phyloP scores from a whole-genome alignment of 2,113 vertebrate species.

The Stegastes partitus region DNA sequence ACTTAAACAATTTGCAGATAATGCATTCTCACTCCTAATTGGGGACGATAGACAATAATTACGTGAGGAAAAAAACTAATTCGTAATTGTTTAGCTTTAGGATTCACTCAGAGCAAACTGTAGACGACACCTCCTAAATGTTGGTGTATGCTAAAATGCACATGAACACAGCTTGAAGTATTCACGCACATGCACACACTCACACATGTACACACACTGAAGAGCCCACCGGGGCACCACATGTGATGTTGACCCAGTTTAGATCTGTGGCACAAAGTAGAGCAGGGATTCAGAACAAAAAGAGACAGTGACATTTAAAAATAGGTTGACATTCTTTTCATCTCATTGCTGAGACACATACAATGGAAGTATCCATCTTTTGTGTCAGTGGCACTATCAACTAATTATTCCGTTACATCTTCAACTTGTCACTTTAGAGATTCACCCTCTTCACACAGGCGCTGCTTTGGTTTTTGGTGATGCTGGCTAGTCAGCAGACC shows the following conservation, averaged over 20 bases:
- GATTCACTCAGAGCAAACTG: constrained; percentile 51
- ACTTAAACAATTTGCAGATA: constrained; percentile 57
- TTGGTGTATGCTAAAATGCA: constrained; percentile 47
- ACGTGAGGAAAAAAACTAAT: constrained; percentile 37
- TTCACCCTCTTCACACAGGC: background rate
- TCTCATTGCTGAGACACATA: constrained; percentile 66
- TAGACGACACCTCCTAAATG: constrained; percentile 38
- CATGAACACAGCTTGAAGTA: constrained; percentile 46
- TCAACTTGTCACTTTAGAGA: constrained; percentile 37
- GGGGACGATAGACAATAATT: constrained; percentile 56
- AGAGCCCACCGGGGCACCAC: constrained; percentile 78
- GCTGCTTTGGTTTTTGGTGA: constrained; percentile 11
- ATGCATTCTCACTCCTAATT: constrained; percentile 46
- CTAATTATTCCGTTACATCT: constrained; percentile 71
- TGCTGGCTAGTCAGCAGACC: background rate
- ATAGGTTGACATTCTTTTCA: constrained; percentile 85
- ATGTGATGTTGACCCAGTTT: constrained; percentile 85
- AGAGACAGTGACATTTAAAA: constrained; percentile 85
- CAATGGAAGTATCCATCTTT: constrained; percentile 73
- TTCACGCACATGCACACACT: constrained; percentile 37
- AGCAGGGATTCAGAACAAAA: constrained; percentile 83
- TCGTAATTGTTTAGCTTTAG: constrained; percentile 53
- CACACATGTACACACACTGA: constrained; percentile 63
- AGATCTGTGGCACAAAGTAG: constrained; percentile 83
- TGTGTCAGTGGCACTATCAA: constrained; percentile 66